Evolutionary conservation across 2,797 vertebrate species (phyloP).

Genomic region (Hydrolagus colliei): DNA sequence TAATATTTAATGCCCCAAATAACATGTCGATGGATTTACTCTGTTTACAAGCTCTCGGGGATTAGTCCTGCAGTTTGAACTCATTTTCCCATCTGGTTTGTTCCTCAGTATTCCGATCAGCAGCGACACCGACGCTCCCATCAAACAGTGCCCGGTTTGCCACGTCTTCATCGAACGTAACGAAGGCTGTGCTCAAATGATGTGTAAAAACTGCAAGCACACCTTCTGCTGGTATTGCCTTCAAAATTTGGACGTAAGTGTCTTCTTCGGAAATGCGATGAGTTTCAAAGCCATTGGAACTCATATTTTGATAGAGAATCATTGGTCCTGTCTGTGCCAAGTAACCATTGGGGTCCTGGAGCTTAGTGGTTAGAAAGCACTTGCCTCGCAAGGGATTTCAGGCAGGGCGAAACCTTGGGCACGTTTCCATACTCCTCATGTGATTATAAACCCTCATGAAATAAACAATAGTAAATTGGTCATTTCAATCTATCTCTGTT

Average conservation of each 20-base stretch:
- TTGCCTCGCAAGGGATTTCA: too few relatives aligned
- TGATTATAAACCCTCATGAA: too few relatives aligned
- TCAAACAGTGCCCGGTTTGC: slow-evolving; percentile 90
- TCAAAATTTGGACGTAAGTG: slow-evolving; percentile 87
- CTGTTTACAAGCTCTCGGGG: not conserved
- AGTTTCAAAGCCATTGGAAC: too few relatives aligned
- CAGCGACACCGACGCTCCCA: slow-evolving; percentile 59
- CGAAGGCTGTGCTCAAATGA: slow-evolving; percentile 95
- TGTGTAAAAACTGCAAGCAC: slow-evolving; percentile 96
- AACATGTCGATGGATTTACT: too few relatives aligned
- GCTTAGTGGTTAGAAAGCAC: too few relatives aligned
- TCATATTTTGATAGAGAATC: too few relatives aligned
- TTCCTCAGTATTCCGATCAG: slow-evolving; percentile 54
- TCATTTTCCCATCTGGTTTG: slow-evolving; percentile 15
- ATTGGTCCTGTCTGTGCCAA: too few relatives aligned
- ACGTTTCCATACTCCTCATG: too few relatives aligned
- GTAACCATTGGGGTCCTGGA: too few relatives aligned
- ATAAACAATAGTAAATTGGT: too few relatives aligned
- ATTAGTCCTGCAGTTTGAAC: not conserved
- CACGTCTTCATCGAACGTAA: slow-evolving; percentile 88
- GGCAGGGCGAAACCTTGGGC: too few relatives aligned
- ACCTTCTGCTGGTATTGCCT: slow-evolving; percentile 98
- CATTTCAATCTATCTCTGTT: too few relatives aligned
- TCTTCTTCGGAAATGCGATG: not conserved
- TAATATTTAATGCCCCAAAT: not conserved